Evolutionary conservation across 2,797 vertebrate genomes (phyloP).

Genomic region (Lacerta viridis): DNA sequence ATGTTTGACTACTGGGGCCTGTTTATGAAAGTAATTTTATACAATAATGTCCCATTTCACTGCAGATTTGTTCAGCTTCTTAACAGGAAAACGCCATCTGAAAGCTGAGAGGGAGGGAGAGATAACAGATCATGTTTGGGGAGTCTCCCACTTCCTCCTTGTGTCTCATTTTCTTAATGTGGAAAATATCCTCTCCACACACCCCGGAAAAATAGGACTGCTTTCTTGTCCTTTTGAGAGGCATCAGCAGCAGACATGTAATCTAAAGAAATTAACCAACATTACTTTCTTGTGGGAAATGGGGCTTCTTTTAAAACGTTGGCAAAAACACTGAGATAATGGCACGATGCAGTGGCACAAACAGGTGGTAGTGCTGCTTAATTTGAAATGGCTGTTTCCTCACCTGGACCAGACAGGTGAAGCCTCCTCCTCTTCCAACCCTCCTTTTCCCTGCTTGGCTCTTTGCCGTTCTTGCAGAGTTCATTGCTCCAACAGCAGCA

Average conservation of each 20-base stretch:
- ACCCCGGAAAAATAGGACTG: background rate
- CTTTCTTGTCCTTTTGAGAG: background rate
- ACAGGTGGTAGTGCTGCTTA: background rate
- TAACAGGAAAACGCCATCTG: background rate
- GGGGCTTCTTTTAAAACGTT: background rate
- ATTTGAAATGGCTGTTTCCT: constrained; percentile 4
- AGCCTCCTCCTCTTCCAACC: too few relatives aligned
- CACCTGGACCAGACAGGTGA: too few relatives aligned
- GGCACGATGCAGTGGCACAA: background rate
- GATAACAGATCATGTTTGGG: background rate
- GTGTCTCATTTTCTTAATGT: background rate
- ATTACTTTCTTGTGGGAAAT: background rate
- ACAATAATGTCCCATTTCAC: background rate
- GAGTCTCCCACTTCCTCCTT: background rate
- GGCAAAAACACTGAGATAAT: background rate
- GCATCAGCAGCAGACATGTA: background rate
- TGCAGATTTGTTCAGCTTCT: background rate
- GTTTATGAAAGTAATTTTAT: background rate
- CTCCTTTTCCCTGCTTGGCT: too few relatives aligned
- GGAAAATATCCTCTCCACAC: background rate
- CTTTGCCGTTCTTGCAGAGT: too few relatives aligned
- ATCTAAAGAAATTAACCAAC: background rate
- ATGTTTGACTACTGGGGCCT: background rate
- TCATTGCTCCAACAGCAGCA: too few relatives aligned
- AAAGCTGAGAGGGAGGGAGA: background rate